Evolutionary conservation across 2,888 invertebrate genomes (phyloP), one percentile per base, ranked within the genome.

Genomic region (Palloptera scutellata): DNA sequence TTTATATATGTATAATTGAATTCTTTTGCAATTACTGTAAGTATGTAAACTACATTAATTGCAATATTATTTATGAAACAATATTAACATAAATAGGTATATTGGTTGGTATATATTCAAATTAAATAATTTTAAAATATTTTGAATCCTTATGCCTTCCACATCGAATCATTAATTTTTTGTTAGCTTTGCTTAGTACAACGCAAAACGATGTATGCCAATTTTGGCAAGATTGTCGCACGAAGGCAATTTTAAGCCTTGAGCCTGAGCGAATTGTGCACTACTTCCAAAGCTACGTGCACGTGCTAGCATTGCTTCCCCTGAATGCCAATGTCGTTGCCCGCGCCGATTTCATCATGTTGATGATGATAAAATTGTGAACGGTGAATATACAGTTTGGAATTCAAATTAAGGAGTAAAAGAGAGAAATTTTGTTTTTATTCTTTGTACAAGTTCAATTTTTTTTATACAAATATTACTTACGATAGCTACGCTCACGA

Each of bases 261-360:
- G 92, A 41, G 97, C 97, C 81, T 91, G 91, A 65, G 90, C 88
- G 82, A 91, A 92, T 81, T 96, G 88, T 13, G 91, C 90, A 66
- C 89, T 88, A 86, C 96, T 96, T n/a, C 94, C 95, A 81, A 94
- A 95, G 86, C 93, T 95, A 69, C 94, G 88, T 43, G 97, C 97
- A 85, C 96, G 92, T 94, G 96, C 97, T 80, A 96, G 88, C 91
- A 96, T 91, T 72, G 93, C 92, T 83, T 98, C 97, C 80, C 89
- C 91, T 91, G 61, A 17, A 61, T 60, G 9, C 40, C 20, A 48
- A 40, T 20, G 52, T 10, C 15, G 45, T 1, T n/a, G 55, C 59
- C 19, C 19, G 45, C 12, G 40, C 11, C 42, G 45, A 40, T 40
- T n/a, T 55, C 11, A 54, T 20, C 11, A 55, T 41, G 13, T 15